These are phyloP conservation scores for Oscheius sp. DNA, from an alignment of 2,888 invertebrate genomes.

Conservation along the genomic window DNA sequence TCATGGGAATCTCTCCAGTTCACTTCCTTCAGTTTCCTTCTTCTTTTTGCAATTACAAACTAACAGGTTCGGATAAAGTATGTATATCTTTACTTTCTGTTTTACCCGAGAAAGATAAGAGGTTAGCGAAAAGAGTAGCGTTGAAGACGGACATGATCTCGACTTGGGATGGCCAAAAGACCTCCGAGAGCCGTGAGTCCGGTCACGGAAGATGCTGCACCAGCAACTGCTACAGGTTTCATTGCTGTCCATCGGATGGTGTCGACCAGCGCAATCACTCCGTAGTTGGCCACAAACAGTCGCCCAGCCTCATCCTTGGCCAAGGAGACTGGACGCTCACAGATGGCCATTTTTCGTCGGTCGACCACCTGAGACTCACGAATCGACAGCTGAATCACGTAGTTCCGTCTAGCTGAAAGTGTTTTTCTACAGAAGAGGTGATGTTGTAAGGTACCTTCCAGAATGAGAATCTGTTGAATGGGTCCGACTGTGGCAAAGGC, in stretches of 20 bases:
- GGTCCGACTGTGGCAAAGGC: constrained; percentile 62
- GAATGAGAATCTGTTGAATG: constrained; percentile 55
- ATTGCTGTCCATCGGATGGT: constrained; percentile 53
- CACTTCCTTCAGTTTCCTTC: constrained; percentile 18
- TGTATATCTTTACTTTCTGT: background rate
- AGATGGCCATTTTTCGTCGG: constrained; percentile 53
- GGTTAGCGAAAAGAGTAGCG: constrained; percentile 49
- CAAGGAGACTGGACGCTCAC: constrained; percentile 55
- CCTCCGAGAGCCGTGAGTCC: constrained; percentile 58
- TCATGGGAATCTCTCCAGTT: constrained; percentile 29
- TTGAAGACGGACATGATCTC: constrained; percentile 47
- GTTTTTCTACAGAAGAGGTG: background rate
- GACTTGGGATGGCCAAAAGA: constrained; percentile 53
- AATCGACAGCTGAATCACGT: constrained; percentile 53
- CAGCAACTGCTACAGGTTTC: constrained; percentile 53
- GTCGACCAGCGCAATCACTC: constrained; percentile 52
- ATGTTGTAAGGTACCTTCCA: constrained; percentile 44
- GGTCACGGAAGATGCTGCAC: constrained; percentile 38
- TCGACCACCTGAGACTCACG: constrained; percentile 55
- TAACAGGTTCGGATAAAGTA: background rate
- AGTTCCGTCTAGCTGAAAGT: constrained; percentile 50
- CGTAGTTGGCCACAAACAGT: constrained; percentile 56
- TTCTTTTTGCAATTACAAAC: background rate
- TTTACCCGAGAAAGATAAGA: background rate
- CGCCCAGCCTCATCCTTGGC: constrained; percentile 60